Percentiles rank a stretch among this genome's conserved stretches.
These are phyloP conservation scores for Pseudochromis fuscus DNA, from an alignment of 2,797 vertebrate species.

Conservation along the genomic window DNA sequence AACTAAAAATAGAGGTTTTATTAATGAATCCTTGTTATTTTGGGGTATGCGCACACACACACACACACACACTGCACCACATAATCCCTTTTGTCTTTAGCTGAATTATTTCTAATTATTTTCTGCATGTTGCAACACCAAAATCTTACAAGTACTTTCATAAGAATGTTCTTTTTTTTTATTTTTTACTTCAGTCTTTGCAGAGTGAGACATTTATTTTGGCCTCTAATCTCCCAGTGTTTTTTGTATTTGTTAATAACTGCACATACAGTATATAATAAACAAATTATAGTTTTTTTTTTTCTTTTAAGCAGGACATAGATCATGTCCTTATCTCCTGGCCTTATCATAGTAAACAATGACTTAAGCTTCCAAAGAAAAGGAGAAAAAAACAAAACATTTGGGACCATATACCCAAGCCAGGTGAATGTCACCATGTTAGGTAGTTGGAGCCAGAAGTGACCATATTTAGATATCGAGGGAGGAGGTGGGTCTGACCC, in stretches of 20 bases:
- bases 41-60: not conserved
- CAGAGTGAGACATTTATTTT: not conserved
- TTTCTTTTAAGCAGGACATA: not conserved
- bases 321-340: slow-evolving; percentile 38
- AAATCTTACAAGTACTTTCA: too few species aligned
- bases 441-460: too few species aligned
- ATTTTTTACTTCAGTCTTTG: slow-evolving; percentile 1
- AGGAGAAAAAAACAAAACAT: slow-evolving; percentile 31
- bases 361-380: slow-evolving; percentile 31
- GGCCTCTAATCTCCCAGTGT: not conserved
- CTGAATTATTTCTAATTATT: slow-evolving; percentile 21
- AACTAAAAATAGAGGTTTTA: slow-evolving; percentile 39
- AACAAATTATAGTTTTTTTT: not conserved
- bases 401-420: too few species aligned
- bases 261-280: not conserved
- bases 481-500: too few species aligned
- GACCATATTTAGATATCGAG: too few species aligned
- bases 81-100: not conserved
- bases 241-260: not conserved
- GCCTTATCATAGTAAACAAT: slow-evolving; percentile 15
- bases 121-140: not conserved
- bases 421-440: too few species aligned
- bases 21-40: slow-evolving; percentile 20
- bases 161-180: not conserved
- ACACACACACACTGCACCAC: not conserved